Evolutionary conservation across 2,113 vertebrate species (phyloP).

Genomic region (Sapajus apella): DNA sequence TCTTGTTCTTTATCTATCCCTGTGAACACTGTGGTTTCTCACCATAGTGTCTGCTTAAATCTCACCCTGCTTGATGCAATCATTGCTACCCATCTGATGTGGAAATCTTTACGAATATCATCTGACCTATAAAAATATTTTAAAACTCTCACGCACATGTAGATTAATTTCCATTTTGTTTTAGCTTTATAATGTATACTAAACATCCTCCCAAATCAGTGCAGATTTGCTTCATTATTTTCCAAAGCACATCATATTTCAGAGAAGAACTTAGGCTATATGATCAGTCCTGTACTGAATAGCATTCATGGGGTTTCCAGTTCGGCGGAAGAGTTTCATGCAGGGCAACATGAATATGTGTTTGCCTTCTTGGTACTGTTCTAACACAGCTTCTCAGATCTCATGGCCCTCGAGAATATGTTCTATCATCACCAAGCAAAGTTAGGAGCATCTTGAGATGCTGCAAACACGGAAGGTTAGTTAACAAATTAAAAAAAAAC

Average conservation of each 20-base stretch:
- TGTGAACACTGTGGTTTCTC: background rate
- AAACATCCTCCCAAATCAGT: background rate
- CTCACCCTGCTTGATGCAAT: background rate
- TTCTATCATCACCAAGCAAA: no score
- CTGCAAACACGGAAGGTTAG: background rate
- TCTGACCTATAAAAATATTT: background rate
- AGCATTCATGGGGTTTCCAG: background rate
- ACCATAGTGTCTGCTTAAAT: background rate
- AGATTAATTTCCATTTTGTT: background rate
- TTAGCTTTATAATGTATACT: background rate
- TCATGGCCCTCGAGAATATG: no score
- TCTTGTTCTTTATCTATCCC: background rate
- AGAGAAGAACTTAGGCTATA: background rate
- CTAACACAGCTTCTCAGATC: background rate
- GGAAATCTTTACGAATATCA: background rate
- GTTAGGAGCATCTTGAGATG: no score
- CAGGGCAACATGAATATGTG: fast-evolving
- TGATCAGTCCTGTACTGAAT: background rate
- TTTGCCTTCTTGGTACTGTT: background rate
- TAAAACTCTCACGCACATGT: background rate
- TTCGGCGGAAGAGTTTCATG: background rate
- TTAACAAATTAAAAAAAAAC: background rate
- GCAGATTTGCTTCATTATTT: background rate
- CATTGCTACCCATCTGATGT: background rate
- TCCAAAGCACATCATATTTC: background rate